Evolutionary conservation across 2,888 invertebrate genomes (phyloP).

Genomic region (Dasypolia templi): DNA sequence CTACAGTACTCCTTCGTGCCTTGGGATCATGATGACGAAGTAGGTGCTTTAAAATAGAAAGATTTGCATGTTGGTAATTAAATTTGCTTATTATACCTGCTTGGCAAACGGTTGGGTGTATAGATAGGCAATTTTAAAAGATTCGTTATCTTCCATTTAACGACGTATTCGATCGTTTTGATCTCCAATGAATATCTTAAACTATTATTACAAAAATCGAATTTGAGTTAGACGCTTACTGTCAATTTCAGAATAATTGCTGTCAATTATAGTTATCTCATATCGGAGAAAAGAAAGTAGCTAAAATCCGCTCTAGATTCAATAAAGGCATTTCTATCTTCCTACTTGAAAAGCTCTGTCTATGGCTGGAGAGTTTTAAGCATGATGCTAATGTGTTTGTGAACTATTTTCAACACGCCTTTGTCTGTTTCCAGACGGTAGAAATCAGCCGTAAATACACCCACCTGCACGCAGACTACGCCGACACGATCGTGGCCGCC

Average conservation of each 20-base stretch:
- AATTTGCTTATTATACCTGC: background rate
- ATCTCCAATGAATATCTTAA: too few relatives aligned
- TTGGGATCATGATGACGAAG: slow-evolving; percentile 93
- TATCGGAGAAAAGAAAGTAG: background rate
- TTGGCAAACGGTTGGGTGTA: background rate
- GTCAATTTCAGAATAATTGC: background rate
- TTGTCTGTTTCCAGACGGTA: slow-evolving; percentile 86
- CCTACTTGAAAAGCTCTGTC: background rate
- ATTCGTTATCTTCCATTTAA: too few relatives aligned
- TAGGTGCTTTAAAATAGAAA: slow-evolving; percentile 46
- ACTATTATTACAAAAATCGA: background rate
- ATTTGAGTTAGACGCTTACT: background rate
- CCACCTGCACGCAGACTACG: slow-evolving; percentile 91
- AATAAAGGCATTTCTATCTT: background rate
- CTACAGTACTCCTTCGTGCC: slow-evolving; percentile 95
- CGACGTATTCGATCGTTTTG: too few relatives aligned
- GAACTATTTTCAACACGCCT: background rate
- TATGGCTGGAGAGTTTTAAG: background rate
- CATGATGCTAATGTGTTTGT: background rate
- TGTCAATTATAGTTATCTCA: background rate
- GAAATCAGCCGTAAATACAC: slow-evolving; percentile 92
- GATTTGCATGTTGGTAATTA: background rate
- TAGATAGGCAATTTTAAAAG: too few relatives aligned
- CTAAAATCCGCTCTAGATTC: background rate
- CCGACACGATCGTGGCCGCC: slow-evolving; percentile 91